Percentiles rank a stretch among this genome's conserved stretches.
These are phyloP conservation scores for Cryptocheilus praepositus DNA, from an alignment of 2,888 invertebrate species.

Conservation along the genomic window DNA sequence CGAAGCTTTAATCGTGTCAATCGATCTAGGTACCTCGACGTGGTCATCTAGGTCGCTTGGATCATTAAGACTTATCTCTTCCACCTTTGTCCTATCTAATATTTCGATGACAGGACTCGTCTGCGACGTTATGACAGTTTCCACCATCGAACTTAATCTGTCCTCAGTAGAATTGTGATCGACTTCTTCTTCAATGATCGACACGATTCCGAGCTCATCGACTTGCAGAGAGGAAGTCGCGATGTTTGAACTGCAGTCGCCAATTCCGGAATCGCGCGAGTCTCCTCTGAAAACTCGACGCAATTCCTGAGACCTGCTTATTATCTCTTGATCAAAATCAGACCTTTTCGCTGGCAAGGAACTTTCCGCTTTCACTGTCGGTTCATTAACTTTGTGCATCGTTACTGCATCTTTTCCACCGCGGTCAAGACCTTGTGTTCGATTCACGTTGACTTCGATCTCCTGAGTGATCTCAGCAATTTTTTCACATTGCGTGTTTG, in stretches of 20 bases:
- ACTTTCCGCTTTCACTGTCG: not conserved
- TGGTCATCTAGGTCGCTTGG: slow-evolving; percentile 17
- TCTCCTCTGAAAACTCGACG: slow-evolving; percentile 47
- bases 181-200: slow-evolving; percentile 47
- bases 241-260: slow-evolving; percentile 45
- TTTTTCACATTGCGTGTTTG: too few species aligned
- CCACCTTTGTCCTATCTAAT: not conserved
- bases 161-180: slow-evolving; percentile 18
- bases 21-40: slow-evolving; percentile 35
- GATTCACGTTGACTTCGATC: too few species aligned
- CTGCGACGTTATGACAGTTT: not conserved
- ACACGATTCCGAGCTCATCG: slow-evolving; percentile 46
- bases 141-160: not conserved
- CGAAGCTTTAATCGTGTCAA: slow-evolving; percentile 46
- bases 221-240: slow-evolving; percentile 42
- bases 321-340: slow-evolving; percentile 7
- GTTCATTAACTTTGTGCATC: slow-evolving; percentile 9
- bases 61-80: slow-evolving; percentile 2
- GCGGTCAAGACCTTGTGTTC: not conserved
- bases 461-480: too few species aligned
- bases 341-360: not conserved
- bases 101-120: slow-evolving; percentile 1
- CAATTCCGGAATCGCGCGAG: slow-evolving; percentile 51
- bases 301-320: slow-evolving; percentile 16
- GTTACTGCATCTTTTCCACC: slow-evolving; percentile 17